phyloP scores from a whole-genome alignment of 2,888 invertebrate genomes.

The Cephus pygmeus region DNA sequence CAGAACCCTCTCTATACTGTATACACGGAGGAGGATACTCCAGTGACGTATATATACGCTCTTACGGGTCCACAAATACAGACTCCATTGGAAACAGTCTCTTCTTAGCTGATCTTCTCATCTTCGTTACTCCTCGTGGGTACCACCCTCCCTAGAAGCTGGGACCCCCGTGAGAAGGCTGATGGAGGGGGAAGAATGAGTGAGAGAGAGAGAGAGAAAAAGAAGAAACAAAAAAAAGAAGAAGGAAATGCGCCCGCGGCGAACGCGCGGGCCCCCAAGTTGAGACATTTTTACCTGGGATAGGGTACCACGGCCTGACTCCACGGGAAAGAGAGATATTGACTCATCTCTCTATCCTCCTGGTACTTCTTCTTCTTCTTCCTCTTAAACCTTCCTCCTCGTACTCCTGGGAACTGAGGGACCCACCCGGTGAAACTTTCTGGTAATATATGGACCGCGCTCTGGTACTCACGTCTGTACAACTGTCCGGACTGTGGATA shows the following conservation, averaged over 20 bases:
- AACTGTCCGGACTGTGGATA: background rate
- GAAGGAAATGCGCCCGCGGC: constrained; percentile 26
- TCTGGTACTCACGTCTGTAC: constrained; percentile 14
- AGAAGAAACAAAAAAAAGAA: constrained; percentile 30
- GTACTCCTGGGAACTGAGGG: background rate
- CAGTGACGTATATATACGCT: background rate
- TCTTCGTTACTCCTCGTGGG: constrained; percentile 3
- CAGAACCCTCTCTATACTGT: constrained; percentile 11
- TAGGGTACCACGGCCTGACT: constrained; percentile 25
- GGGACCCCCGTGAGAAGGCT: constrained; percentile 10
- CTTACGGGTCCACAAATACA: background rate
- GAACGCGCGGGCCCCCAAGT: constrained; percentile 44
- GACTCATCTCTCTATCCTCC: constrained; percentile 44
- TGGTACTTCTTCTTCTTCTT: constrained; percentile 8
- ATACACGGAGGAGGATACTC: background rate
- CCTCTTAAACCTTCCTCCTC: constrained; percentile 17
- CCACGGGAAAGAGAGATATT: constrained; percentile 44
- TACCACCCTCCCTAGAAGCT: background rate
- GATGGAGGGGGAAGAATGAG: constrained; percentile 23
- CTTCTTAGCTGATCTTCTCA: constrained; percentile 7
- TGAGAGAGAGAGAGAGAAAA: constrained; percentile 20
- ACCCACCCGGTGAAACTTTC: constrained; percentile 28
- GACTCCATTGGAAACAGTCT: background rate
- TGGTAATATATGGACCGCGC: constrained; percentile 49
- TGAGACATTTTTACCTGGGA: constrained; percentile 60